Evolutionary conservation across 2,797 vertebrate genomes (phyloP), one percentile per base, ranked within the genome.

Genomic region (Gymnocypris eckloni): DNA sequence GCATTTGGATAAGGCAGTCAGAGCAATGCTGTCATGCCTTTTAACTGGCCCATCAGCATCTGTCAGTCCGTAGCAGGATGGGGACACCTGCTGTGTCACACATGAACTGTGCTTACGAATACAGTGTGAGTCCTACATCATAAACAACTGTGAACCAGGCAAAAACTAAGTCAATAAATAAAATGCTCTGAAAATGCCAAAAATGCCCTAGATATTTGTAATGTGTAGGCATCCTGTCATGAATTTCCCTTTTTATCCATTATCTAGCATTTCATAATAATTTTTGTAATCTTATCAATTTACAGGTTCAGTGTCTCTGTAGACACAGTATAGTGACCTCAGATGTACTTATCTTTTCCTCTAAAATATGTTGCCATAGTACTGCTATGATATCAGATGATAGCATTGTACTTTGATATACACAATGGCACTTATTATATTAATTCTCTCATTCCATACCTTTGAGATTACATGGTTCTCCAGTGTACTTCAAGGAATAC

Each of bases 21-120:
- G 61, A 45, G 59, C n/a, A 72, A 59, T 83, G 41, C 72, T 86
- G 64, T 77, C 80, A 76, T 45, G 25, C 28, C 33, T 70, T 86
- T 87, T 81, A 86, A 83, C 81, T 86, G 77, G 52, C 72, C 37
- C 25, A 13, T 86, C 66, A 78, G 79, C 72, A 78, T 52, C 79
- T 79, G 72, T 82, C 73, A 85, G 48, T 73, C 64, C 72, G 66
- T 12, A 25, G 52, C 37, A 28, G 52, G 43, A 18, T 64, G 22
- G 70, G 41, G 76, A 54, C 67, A 73, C 67, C 67, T 79, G 76
- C 41, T 79, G 39, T 85, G 84, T 80, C 84, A 66, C 64, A 37
- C 56, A 79, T 48, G 11, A 66, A 66, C 54, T 28, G 22, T 81
- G 9, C 22, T 64, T 75, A 81, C 25, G 1, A 9, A 61, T 76